Evolutionary conservation across 35 echinoderm and acorn worm species (phyloP).

Genomic region (Apostichopus japonicus): DNA sequence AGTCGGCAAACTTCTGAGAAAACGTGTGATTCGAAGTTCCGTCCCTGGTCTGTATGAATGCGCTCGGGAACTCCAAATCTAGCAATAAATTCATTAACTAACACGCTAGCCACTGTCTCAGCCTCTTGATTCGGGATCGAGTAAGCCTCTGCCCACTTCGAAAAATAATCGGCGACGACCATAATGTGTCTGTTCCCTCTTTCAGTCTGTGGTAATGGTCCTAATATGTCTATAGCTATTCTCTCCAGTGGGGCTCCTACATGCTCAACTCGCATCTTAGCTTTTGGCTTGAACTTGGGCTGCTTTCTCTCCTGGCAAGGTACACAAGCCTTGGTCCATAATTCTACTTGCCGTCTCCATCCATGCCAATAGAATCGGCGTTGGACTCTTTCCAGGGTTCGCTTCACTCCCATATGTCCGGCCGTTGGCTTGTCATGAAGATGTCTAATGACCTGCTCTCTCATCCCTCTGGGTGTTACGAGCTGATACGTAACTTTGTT

Average conservation of each 20-base stretch:
- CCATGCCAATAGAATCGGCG: slow-evolving; percentile 61
- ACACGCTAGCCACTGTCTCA: slow-evolving; percentile 22
- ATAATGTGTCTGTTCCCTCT: slow-evolving; percentile 56
- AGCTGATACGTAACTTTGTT: slow-evolving; percentile 36
- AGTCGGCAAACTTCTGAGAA: slow-evolving; percentile 58
- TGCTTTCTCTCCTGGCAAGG: slow-evolving; percentile 51
- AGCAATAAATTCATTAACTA: background rate
- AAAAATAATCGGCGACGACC: too few species aligned
- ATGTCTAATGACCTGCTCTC: slow-evolving; percentile 1
- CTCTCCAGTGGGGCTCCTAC: slow-evolving; percentile 65
- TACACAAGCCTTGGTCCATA: slow-evolving; percentile 43
- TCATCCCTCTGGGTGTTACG: slow-evolving; percentile 16
- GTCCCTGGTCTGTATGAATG: too few species aligned
- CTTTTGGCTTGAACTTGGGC: slow-evolving; percentile 13
- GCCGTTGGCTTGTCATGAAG: slow-evolving; percentile 45
- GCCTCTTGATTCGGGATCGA: slow-evolving; percentile 54
- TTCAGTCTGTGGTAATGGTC: slow-evolving; percentile 59
- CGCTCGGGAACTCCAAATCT: too few species aligned
- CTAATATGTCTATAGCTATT: slow-evolving; percentile 77
- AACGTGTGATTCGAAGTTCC: slow-evolving; percentile 69
- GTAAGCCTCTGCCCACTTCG: slow-evolving; percentile 67
- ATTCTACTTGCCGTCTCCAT: slow-evolving; percentile 53
- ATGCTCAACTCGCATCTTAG: slow-evolving; percentile 47
- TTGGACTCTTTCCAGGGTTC: slow-evolving; percentile 47
- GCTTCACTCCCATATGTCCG: slow-evolving; percentile 63